A percentile compares a stretch with the other conserved stretches of the same genome.
Evolutionary conservation across 2,888 invertebrate species (phyloP).

Genomic region (Ochropleura leucogaster): DNA sequence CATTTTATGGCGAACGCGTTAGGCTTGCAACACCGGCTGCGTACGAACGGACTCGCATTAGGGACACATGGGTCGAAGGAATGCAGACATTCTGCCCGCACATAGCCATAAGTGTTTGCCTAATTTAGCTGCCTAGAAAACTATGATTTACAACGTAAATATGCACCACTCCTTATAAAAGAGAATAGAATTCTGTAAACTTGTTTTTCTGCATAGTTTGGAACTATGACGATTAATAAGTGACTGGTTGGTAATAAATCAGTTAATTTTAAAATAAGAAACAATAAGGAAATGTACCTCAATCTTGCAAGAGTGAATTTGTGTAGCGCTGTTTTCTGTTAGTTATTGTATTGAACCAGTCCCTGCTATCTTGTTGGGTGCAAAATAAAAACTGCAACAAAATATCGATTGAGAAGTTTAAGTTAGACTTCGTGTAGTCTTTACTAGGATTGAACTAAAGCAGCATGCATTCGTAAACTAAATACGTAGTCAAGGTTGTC

Average conservation of each 20-base stretch:
- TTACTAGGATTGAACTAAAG: constrained; percentile 13
- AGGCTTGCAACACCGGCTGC: constrained; percentile 60
- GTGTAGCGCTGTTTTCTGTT: background rate
- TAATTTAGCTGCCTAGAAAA: constrained; percentile 54
- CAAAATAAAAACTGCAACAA: background rate
- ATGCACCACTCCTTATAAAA: constrained; percentile 47
- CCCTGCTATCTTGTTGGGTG: background rate
- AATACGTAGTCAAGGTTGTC: constrained; percentile 9
- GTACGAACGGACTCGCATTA: constrained; percentile 56
- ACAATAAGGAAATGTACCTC: background rate
- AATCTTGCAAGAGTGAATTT: background rate
- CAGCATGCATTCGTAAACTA: constrained; percentile 5
- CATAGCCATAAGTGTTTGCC: constrained; percentile 50
- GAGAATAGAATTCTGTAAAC: constrained; percentile 31
- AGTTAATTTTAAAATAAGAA: constrained; percentile 1
- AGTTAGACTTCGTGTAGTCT: background rate
- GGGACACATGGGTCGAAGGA: constrained; percentile 59
- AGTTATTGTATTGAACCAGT: background rate
- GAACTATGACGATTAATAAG: constrained; percentile 6
- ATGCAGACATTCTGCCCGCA: constrained; percentile 62
- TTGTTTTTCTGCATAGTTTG: constrained; percentile 25
- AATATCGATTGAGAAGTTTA: background rate
- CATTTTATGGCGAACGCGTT: constrained; percentile 54
- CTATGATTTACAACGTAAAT: constrained; percentile 49
- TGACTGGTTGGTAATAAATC: background rate